Base-by-base conservation (phyloP, 2,888 invertebrate species). In the Minunthozetes semirufus region DNA sequence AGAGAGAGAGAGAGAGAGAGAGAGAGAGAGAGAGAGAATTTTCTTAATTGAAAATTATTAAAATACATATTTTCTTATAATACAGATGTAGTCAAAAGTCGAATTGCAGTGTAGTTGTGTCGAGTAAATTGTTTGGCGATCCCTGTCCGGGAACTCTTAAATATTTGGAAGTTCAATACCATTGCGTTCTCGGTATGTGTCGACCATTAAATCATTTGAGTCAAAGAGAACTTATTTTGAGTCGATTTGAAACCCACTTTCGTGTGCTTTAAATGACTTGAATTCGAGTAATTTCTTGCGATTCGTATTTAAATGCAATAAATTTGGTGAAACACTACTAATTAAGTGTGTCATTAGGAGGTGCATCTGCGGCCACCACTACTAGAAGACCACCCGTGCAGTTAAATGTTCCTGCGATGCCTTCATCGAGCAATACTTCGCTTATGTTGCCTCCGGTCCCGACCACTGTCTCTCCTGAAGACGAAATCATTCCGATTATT, bases 121-220 rank as follows among this genome's bases (percentile, higher is more conserved):
- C 80, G 77, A 81, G 81, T 74, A 76, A 78, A 38, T 77, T 80
- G 70, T 83, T 89, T 86, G 79, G 77, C 79, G 85, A 87, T 81
- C 87, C 87, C 77, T 88, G 87, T 82, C 86, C 86, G 77, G 86
- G 85, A 78, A 87, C 87, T 78, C 83, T 82, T 80, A 87, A 87
- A 83, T 87, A 87, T 84, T 83, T 87, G 80, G 87, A 87, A 82
- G 87, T 84, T 78, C 87, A 87, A 77, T 87, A 85, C 83, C 81
- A 81, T 79, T 87, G 87, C 77, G 78, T 77, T 72, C 75, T 77
- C 78, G 78, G 79, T 77, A 38, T 59, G 77, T 73, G 29, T 59
- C 22, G 22, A 22, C 59, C 29, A 59, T 59, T 59, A 59, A 59
- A 56, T 56, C 9, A 22, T 19, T n/a, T 22, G 15, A 48, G 13